Percentiles rank a stretch among this genome's conserved stretches.
phyloP scores from a whole-genome alignment of 2,888 invertebrate species.

The Lycocerus yunnanus region DNA sequence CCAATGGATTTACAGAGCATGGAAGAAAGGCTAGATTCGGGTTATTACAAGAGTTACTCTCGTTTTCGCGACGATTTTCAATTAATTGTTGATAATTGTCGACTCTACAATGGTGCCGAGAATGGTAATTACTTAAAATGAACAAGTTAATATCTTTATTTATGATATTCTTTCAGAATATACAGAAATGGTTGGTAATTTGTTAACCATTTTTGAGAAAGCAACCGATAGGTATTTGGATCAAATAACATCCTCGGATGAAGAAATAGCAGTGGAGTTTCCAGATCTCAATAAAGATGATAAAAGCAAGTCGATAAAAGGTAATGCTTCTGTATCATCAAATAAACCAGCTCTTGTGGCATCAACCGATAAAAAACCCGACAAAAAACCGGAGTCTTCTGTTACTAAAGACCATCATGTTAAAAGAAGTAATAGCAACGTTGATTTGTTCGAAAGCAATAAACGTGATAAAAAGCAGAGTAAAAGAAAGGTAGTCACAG shows the following conservation, averaged over 20 bases:
- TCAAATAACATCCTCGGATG: conserved; percentile 79
- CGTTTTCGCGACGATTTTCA: conserved; percentile 89
- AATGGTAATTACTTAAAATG: conserved; percentile 69
- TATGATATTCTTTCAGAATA: conserved; percentile 66
- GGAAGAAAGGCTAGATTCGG: conserved; percentile 84
- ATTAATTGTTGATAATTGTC: conserved; percentile 90
- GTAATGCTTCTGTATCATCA: conserved; percentile 34
- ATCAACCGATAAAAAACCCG: conserved; percentile 47
- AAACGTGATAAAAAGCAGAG: conserved; percentile 21
- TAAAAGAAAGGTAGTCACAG: conserved; percentile 30
- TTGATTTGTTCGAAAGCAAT: conserved; percentile 29
- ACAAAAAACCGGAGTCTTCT: conserved; percentile 47
- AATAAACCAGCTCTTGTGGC: conserved; percentile 48
- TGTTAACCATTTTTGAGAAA: conserved; percentile 80
- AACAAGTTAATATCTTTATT: background rate
- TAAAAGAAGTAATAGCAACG: conserved; percentile 28
- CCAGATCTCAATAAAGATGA: conserved; percentile 57
- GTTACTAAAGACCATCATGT: conserved; percentile 41
- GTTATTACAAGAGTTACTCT: conserved; percentile 76
- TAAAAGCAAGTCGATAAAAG: conserved; percentile 44
- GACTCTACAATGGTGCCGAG: conserved; percentile 89
- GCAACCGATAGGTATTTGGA: conserved; percentile 84
- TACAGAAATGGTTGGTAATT: conserved; percentile 84
- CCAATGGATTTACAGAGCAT: conserved; percentile 90
- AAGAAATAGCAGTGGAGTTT: conserved; percentile 73